A percentile compares a stretch with the other conserved stretches of the same genome.
phyloP scores from a whole-genome alignment of 1,140 invertebrate species.

The Lepidotrigona ventralis region DNA sequence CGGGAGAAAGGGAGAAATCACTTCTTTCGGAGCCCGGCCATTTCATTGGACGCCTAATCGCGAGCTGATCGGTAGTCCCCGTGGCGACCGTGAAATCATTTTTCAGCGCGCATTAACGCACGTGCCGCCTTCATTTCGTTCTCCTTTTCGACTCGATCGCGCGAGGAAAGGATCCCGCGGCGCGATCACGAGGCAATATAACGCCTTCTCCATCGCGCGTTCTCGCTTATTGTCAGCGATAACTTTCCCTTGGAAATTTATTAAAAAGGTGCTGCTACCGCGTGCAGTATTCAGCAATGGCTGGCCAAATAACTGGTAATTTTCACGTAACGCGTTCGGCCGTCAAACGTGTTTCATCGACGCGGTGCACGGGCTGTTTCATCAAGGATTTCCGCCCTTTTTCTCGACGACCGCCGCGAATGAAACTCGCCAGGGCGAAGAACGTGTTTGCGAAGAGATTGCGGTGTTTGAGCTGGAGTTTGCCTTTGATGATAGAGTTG shows the following conservation, averaged over 20 bases:
- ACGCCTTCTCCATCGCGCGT: background rate
- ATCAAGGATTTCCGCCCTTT: constrained; percentile 31
- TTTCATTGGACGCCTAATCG: constrained; percentile 57
- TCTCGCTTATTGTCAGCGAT: constrained; percentile 12
- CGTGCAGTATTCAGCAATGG: background rate
- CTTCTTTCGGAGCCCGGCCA: constrained; percentile 10
- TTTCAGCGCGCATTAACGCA: constrained; percentile 59
- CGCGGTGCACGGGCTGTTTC: constrained; percentile 30
- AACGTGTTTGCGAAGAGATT: constrained; percentile 19
- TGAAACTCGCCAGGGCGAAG: background rate
- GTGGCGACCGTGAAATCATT: constrained; percentile 58
- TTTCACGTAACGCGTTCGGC: constrained; percentile 48
- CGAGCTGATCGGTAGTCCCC: background rate
- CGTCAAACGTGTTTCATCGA: constrained; percentile 47
- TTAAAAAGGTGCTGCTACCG: background rate
- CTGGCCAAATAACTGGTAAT: constrained; percentile 52
- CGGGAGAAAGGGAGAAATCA: constrained; percentile 25
- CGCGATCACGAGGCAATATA: constrained; percentile 45
- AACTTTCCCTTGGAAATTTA: constrained; percentile 54
- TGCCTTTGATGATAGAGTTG: constrained; percentile 1
- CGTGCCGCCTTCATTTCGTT: constrained; percentile 56
- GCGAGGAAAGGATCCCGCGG: constrained; percentile 35
- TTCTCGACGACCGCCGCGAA: background rate
- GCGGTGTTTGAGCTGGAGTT: constrained; percentile 9
- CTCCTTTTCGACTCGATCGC: constrained; percentile 40